phyloP scores from a whole-genome alignment of 2,888 invertebrate species.

The Cybosia mesomella region DNA sequence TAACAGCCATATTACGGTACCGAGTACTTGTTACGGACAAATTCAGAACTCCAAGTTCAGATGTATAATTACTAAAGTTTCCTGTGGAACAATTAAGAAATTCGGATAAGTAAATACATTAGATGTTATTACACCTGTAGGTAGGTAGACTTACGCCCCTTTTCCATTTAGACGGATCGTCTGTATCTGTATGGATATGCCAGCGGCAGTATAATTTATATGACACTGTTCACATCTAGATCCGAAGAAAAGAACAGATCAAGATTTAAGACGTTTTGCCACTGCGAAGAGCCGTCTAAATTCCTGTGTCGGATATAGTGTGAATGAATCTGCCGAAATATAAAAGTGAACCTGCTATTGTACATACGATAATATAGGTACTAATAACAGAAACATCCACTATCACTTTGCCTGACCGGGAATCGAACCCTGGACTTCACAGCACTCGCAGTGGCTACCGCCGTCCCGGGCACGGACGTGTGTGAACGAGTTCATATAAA shows the following conservation, averaged over 20 bases:
- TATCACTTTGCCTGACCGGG: too few relatives aligned
- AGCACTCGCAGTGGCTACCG: background rate
- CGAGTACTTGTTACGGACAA: background rate
- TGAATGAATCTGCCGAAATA: too few relatives aligned
- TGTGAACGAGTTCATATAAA: too few relatives aligned
- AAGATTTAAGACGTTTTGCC: too few relatives aligned
- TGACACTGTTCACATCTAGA: too few relatives aligned
- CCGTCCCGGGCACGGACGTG: too few relatives aligned
- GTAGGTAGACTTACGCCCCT: background rate
- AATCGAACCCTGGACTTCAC: background rate
- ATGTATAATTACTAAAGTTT: conserved; percentile 6
- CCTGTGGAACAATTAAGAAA: conserved; percentile 8
- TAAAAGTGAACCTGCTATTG: too few relatives aligned
- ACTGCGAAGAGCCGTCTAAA: too few relatives aligned
- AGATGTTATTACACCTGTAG: conserved; percentile 14
- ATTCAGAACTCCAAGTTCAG: conserved; percentile 1
- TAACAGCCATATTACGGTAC: background rate
- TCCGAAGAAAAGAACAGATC: too few relatives aligned
- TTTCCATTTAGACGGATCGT: background rate
- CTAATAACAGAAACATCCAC: too few relatives aligned
- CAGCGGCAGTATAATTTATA: background rate
- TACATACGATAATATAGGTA: too few relatives aligned
- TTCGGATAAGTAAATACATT: background rate
- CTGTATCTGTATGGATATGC: background rate
- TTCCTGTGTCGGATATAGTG: too few relatives aligned